Evolutionary conservation across 2,888 invertebrate species (phyloP), one percentile per base, ranked within the genome.

Genomic region (Lampropteryx suffumata): DNA sequence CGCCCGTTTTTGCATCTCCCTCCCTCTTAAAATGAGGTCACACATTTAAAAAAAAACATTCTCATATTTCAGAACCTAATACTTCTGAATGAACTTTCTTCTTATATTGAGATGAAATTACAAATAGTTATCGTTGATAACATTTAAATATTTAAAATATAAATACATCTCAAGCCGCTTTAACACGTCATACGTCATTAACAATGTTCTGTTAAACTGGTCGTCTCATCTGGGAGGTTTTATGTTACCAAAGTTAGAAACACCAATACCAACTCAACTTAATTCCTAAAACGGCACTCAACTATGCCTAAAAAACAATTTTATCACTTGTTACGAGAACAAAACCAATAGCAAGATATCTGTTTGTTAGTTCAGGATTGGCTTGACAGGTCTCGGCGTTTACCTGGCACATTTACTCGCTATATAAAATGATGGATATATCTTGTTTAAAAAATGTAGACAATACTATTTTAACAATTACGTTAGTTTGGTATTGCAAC

Each of bases 401-500:
- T 12, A 35, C 11, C 11, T 32, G 13, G 9, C 12, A 12, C 36
- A 26, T 29, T 29, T 5, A n/a, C 36, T 26, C 13, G 26, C 27
- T 27, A n/a, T 27, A 27, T 12, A n/a, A 17, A 17, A 4, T 17
- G 4, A 17, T 17, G 17, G 2, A 17, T 17, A 17, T 17, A 35
- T 11, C 21, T 10, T 34, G 17, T 10, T 11, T 21, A 35, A 21
- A 21, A 35, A 21, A 13, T 17, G 12, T 1, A 44, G 44, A 55
- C 44, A 51, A 7, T 7, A 43, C 47, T 3, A 3, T 55, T 39
- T 44, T 12, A 57, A 63, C 60, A 65, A 61, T 60, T 57, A 35
- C 14, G 17, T 17, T 17, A 17, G 3, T 17, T 17, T 17, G 4
- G 34, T 34, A 59, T 65, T 62, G 62, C 58, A 69, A 61, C 57